These are phyloP conservation scores for Phasianus colchicus DNA, from an alignment of 2,113 vertebrate genomes.

Conservation along the genomic window DNA sequence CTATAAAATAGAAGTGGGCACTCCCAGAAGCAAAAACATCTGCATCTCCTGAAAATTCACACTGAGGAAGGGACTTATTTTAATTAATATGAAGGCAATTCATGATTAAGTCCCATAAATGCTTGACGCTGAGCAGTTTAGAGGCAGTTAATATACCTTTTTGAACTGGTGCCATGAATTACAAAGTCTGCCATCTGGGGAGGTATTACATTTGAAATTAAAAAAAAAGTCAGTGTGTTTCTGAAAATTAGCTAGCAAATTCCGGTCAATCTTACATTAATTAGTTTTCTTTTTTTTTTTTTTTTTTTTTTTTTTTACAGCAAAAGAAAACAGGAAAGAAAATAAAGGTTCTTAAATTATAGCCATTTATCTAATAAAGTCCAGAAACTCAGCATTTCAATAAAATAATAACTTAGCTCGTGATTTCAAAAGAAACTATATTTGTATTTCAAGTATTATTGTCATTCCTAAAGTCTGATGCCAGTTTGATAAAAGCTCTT, in stretches of 20 bases:
- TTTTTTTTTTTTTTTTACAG: neutral
- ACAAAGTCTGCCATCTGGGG: constrained; percentile 79
- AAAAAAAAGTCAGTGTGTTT: constrained; percentile 69
- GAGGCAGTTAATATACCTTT: constrained; percentile 78
- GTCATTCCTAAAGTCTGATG: constrained; percentile 40
- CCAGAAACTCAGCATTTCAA: constrained; percentile 46
- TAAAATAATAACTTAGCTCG: neutral
- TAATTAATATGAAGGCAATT: constrained; percentile 75
- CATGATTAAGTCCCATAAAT: constrained; percentile 62
- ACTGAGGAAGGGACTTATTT: constrained; percentile 65
- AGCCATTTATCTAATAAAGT: constrained; percentile 69
- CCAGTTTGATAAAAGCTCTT: constrained; percentile 50
- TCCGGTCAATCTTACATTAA: constrained; percentile 62
- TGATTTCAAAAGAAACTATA: constrained; percentile 30
- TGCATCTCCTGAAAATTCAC: constrained; percentile 60
- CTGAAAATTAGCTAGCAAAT: constrained; percentile 79
- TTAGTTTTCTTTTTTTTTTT: constrained; percentile 33
- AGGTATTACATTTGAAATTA: constrained; percentile 78
- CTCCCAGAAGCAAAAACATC: constrained; percentile 46
- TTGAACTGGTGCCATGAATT: constrained; percentile 82
- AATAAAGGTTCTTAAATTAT: constrained; percentile 58
- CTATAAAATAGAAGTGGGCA: constrained; percentile 16
- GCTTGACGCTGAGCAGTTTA: constrained; percentile 65
- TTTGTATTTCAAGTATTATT: constrained; percentile 53
- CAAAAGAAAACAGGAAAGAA: constrained; percentile 25